These are phyloP conservation scores for Eira barbara DNA, from an alignment of 2,113 vertebrate genomes.

Conservation along the genomic window DNA sequence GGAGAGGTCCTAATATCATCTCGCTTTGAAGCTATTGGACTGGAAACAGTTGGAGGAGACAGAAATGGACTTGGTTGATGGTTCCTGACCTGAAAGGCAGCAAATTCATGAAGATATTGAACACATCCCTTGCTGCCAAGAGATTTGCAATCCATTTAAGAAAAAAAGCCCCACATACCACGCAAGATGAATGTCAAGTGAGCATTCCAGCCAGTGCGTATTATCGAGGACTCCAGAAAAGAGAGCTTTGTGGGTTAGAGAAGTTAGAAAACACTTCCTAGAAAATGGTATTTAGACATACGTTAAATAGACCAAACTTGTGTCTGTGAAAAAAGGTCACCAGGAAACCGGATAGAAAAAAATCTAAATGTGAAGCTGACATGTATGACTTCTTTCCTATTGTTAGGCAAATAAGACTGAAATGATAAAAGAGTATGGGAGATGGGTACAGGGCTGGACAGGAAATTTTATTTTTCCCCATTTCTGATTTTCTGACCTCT, in stretches of 20 bases:
- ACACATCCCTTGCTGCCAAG: neutral
- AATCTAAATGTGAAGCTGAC: neutral
- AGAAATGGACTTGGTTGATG: neutral
- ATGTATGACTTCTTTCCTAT: neutral
- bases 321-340: neutral
- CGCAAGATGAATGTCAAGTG: neutral
- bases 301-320: neutral
- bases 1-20: neutral
- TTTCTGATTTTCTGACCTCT: neutral
- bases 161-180: no score
- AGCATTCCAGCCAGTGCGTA: neutral
- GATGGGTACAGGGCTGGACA: neutral
- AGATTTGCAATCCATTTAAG: neutral
- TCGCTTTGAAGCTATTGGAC: neutral
- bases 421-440: neutral
- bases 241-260: neutral
- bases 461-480: neutral
- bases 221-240: neutral
- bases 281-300: neutral
- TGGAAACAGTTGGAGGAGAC: neutral
- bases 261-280: neutral
- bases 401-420: neutral
- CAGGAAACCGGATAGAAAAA: neutral
- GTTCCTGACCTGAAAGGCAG: neutral
- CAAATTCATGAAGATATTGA: neutral